Percentiles rank a stretch among this genome's conserved stretches.
phyloP scores from a whole-genome alignment of 2,797 vertebrate species.

The Serranus cabrilla region DNA sequence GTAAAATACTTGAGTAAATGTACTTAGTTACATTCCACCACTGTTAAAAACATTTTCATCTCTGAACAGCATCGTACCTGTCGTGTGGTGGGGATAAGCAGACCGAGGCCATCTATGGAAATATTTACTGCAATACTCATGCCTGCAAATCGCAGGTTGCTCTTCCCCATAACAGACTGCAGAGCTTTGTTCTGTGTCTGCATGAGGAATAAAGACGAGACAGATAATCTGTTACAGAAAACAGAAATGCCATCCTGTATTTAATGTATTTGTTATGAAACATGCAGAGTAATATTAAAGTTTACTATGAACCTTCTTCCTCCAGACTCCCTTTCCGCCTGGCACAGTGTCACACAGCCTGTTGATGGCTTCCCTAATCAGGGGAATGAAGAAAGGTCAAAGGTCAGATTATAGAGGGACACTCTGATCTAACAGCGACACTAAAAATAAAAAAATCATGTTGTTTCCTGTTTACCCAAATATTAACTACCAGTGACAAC shows the following conservation, averaged over 20 bases:
- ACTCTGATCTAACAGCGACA: conserved; percentile 12
- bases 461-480: conserved; percentile 4
- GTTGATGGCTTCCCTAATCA: conserved; percentile 95
- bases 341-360: conserved; percentile 95
- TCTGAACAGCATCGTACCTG: conserved; percentile 89
- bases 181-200: conserved; percentile 93
- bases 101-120: conserved; percentile 93
- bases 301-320: conserved; percentile 90
- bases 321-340: conserved; percentile 93
- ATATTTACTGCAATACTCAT: conserved; percentile 95
- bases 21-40: no score
- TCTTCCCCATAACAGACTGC: conserved; percentile 94
- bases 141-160: conserved; percentile 95
- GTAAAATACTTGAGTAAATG: no score
- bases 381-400: conserved; percentile 41
- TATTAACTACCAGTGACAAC: background rate
- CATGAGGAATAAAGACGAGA: background rate
- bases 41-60: no score
- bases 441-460: background rate
- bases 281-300: conserved; percentile 19
- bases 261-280: conserved; percentile 7
- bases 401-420: conserved; percentile 24
- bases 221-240: background rate
- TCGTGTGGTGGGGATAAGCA: conserved; percentile 92
- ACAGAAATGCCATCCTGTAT: background rate